phyloP scores from a whole-genome alignment of 2,113 vertebrate species.

The Caranx melampygus region DNA sequence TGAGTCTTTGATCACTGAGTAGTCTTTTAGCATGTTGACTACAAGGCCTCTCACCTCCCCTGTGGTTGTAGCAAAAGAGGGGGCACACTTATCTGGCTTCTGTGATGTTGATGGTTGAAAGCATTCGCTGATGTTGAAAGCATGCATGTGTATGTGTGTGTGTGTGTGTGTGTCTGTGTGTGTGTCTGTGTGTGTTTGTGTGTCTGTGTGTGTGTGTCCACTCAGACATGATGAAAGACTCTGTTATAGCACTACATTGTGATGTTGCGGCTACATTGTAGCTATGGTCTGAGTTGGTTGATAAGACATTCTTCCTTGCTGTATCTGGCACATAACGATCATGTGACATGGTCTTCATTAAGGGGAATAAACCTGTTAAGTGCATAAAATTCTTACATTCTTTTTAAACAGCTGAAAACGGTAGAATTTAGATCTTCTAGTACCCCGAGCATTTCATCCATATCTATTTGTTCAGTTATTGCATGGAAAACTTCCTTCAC shows the following conservation, averaged over 20 bases:
- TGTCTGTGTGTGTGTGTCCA: constrained; percentile 62
- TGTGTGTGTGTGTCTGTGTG: constrained; percentile 29
- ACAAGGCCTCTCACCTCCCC: constrained; percentile 80
- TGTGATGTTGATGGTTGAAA: constrained; percentile 82
- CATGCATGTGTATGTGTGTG: constrained; percentile 8
- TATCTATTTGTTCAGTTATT: constrained; percentile 64
- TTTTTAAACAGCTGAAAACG: constrained; percentile 38
- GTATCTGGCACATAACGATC: constrained; percentile 38
- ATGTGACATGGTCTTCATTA: constrained; percentile 28
- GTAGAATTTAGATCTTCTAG: constrained; percentile 44
- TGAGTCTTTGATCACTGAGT: constrained; percentile 77
- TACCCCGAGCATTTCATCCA: constrained; percentile 41
- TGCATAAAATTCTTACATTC: neutral
- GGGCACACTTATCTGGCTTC: constrained; percentile 75
- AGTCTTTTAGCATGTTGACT: constrained; percentile 79
- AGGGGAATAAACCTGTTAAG: constrained; percentile 2
- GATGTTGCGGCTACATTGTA: constrained; percentile 58
- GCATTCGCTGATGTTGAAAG: constrained; percentile 79
- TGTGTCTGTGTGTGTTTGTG: constrained; percentile 52
- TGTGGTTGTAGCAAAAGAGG: constrained; percentile 75
- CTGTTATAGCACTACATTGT: constrained; percentile 59
- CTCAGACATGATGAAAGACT: constrained; percentile 76
- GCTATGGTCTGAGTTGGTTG: constrained; percentile 20
- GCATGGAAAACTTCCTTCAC: constrained; percentile 62
- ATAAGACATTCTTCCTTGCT: constrained; percentile 21